Conservation (phyloP, 2,797 vertebrate species). For the Decapterus maruadsi region DNA sequence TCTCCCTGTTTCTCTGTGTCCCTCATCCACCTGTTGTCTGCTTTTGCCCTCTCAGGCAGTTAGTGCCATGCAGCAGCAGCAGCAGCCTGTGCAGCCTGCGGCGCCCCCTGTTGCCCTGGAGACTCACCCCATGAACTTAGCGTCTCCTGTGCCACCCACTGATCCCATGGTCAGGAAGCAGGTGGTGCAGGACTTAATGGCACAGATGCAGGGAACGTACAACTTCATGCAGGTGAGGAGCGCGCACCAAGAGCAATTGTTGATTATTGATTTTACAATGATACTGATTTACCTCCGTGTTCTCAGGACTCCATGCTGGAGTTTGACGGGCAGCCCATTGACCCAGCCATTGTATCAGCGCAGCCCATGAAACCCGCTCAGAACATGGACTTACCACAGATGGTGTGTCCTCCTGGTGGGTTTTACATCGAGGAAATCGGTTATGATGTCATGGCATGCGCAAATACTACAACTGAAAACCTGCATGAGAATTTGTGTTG, state of each 20-base stretch:
- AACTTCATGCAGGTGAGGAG: constrained; percentile 96
- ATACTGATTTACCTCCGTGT: constrained; percentile 21
- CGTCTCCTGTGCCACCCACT: constrained; percentile 87
- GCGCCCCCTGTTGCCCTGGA: constrained; percentile 88
- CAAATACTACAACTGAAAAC: background rate
- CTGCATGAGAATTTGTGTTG: background rate
- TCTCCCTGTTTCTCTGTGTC: background rate
- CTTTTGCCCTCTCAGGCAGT: constrained; percentile 83
- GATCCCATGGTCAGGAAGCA: constrained; percentile 94
- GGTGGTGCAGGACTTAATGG: constrained; percentile 98
- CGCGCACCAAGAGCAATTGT: background rate
- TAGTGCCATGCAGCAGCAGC: constrained; percentile 90
- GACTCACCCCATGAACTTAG: constrained; percentile 86
- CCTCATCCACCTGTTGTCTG: constrained; percentile 13
- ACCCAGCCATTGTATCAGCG: constrained; percentile 96
- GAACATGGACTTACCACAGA: constrained; percentile 92
- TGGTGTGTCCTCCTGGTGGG: constrained; percentile 94
- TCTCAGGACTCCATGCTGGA: constrained; percentile 97
- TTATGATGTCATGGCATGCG: background rate
- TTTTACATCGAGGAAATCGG: constrained; percentile 3
- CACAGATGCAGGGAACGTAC: constrained; percentile 98
- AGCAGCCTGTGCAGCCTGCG: constrained; percentile 62
- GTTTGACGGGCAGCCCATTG: constrained; percentile 95
- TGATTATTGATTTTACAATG: background rate
- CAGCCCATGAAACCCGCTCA: constrained; percentile 95